Evolutionary conservation across 1,140 invertebrate species (phyloP).

Genomic region (Planococcus citri): DNA sequence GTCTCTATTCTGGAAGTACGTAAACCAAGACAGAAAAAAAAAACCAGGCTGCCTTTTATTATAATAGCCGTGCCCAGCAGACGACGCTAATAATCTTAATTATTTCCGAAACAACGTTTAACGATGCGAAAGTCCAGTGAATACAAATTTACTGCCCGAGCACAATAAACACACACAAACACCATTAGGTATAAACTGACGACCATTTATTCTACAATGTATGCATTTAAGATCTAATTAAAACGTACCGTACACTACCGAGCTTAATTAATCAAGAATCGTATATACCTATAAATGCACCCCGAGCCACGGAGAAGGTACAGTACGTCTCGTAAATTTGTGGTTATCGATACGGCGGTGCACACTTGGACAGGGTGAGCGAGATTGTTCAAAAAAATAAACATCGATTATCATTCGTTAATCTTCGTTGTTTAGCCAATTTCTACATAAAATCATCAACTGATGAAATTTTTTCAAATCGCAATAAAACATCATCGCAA

Average conservation of each 20-base stretch:
- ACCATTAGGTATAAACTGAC: neutral
- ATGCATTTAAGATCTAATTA: neutral
- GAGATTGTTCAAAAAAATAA: too few species aligned
- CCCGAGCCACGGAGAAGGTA: too few species aligned
- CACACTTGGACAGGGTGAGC: too few species aligned
- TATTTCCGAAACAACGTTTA: constrained; percentile 3
- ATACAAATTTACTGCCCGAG: neutral
- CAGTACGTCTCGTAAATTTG: neutral
- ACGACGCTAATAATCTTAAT: neutral
- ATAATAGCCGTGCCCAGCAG: neutral
- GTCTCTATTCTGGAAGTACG: neutral
- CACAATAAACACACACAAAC: neutral
- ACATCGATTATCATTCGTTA: too few species aligned
- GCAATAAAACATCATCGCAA: too few species aligned
- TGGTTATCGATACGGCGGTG: too few species aligned
- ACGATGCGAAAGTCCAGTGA: constrained; percentile 1
- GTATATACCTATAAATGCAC: too few species aligned
- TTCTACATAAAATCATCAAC: too few species aligned
- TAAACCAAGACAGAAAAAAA: neutral
- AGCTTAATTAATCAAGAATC: neutral
- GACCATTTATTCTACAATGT: neutral
- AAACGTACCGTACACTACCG: neutral
- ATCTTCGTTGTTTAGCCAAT: too few species aligned
- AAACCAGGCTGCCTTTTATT: constrained; percentile 1
- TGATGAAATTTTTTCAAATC: too few species aligned